Evolutionary conservation across 23 tunicate species (phyloP), one percentile per base, ranked within the genome.

Genomic region (Trididemnum clinides): DNA sequence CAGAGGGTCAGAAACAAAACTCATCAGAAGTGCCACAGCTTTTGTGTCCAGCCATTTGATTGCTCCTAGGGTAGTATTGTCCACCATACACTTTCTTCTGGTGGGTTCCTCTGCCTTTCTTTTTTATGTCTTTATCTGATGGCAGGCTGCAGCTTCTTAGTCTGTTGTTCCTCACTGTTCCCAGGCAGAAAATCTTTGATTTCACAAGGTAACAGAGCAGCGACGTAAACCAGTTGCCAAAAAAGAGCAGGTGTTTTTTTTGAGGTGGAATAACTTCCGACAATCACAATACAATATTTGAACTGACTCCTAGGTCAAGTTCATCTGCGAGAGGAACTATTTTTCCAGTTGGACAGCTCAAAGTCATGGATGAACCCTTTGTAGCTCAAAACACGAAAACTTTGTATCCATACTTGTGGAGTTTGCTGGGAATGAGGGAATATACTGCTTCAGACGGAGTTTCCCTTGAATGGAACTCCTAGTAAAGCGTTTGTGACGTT

Each of bases 171-270:
- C 80, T 22, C 18, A 73, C 57, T 2, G 80, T 73, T 12, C 80
- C 80, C 57, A 73, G 25, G 38, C 28, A 73, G 22, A 36, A 73
- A 36, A 73, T 73, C 18, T 37, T 37, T 36, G 20, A 2, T 23
- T 73, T 73, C 26, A 29, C 54, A 1, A 73, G 57, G 6, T 73
- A 54, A 28, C 80, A 73, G 2, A 39, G 57, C 3, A 36, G 22
- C 18, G 84, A 79, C 6, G 84, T 51, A 26, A 79, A 79, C 66
- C 39, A 51, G 70, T 79, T 79, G 71, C 57, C 84, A 54, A 23
- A 79, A 33, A 0, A 79, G 18, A 79, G 37, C 39, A 54, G n/a
- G 29, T 51, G 36, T 19, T 79, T 79, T 0, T 18, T 54, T 12
- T 79, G 54, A 18, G n/a, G 27, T 5, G 38, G 71, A 33, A 79